Conservation (phyloP, 2,888 invertebrate genomes). For the Clostera curtula region DNA sequence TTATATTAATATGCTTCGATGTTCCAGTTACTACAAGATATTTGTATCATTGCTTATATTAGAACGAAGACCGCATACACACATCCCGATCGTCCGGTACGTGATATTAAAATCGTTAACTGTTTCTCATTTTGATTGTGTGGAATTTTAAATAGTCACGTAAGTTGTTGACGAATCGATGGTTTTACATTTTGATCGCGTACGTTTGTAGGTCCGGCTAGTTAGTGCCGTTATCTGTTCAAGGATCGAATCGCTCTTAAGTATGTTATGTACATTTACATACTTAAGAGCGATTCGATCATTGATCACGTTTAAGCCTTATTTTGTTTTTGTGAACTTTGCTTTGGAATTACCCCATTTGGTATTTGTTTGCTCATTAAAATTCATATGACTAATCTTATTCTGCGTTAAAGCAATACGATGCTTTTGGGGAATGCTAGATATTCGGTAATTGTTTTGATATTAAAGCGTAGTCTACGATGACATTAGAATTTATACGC, state of each 20-base stretch:
- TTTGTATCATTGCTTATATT: too few species aligned
- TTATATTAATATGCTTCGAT: too few species aligned
- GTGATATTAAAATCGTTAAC: constrained; percentile 30
- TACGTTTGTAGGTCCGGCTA: constrained; percentile 31
- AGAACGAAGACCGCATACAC: too few species aligned
- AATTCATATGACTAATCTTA: constrained; percentile 30
- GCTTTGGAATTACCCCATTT: constrained; percentile 28
- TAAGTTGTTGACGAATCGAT: constrained; percentile 25
- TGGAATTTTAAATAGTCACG: constrained; percentile 35
- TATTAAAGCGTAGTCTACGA: constrained; percentile 7
- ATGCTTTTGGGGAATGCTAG: too few species aligned
- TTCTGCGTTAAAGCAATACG: constrained; percentile 32
- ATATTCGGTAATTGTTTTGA: constrained; percentile 6
- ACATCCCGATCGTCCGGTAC: constrained; percentile 25
- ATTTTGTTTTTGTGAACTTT: constrained; percentile 16
- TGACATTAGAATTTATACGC: too few species aligned
- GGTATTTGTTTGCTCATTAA: constrained; percentile 19
- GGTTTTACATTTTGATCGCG: constrained; percentile 33
- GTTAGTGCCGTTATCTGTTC: constrained; percentile 32
- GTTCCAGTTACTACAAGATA: too few species aligned
- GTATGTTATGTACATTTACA: constrained; percentile 15
- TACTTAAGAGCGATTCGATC: constrained; percentile 17
- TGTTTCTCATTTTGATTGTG: constrained; percentile 23
- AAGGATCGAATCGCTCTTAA: too few species aligned
- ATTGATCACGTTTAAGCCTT: constrained; percentile 15